Base-by-base conservation (phyloP, 2,888 invertebrate genomes). In the Vandiemenella viatica region DNA sequence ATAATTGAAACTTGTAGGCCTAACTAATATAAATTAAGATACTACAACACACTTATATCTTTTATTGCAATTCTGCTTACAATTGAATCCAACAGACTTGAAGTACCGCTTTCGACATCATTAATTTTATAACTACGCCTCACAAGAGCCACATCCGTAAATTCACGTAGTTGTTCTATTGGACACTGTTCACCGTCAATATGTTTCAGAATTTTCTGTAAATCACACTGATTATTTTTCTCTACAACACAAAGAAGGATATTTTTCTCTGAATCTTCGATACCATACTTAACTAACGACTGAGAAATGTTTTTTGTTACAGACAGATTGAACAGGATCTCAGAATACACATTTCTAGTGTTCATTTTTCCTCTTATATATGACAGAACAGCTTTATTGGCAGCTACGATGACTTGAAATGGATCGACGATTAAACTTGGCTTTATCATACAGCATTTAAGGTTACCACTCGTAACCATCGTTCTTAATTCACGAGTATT, bases 1-100 rank as follows among this genome's bases (percentile, higher is more conserved):
- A n/a, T n/a, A n/a, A n/a, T n/a, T n/a, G n/a, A n/a, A n/a, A n/a
- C n/a, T n/a, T n/a, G n/a, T n/a, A n/a, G n/a, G n/a, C n/a, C n/a
- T n/a, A n/a, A n/a, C n/a, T n/a, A n/a, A n/a, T n/a, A n/a, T n/a
- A n/a, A n/a, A n/a, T n/a, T n/a, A n/a, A n/a, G n/a, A n/a, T n/a
- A n/a, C n/a, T n/a, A n/a, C n/a, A n/a, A n/a, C n/a, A n/a, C n/a
- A n/a, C n/a, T n/a, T 65, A 76, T 72, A 57, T 73, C 75, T 62
- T 82, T 83, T 5, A 75, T 74, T 20, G 75, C 76, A 62, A 83
- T 81, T 63, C 75, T 75, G 59, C 76, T 80, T 13, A 81, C 68
- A 59, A 83, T 66, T 4, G 76, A 68, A 64, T 82, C 74, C 22
- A 76, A 60, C 43, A 80, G 57, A 48, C 60, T 61, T 1, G 68